These are phyloP conservation scores for Gobio gobio DNA, from an alignment of 2,113 vertebrate species.

Conservation along the genomic window DNA sequence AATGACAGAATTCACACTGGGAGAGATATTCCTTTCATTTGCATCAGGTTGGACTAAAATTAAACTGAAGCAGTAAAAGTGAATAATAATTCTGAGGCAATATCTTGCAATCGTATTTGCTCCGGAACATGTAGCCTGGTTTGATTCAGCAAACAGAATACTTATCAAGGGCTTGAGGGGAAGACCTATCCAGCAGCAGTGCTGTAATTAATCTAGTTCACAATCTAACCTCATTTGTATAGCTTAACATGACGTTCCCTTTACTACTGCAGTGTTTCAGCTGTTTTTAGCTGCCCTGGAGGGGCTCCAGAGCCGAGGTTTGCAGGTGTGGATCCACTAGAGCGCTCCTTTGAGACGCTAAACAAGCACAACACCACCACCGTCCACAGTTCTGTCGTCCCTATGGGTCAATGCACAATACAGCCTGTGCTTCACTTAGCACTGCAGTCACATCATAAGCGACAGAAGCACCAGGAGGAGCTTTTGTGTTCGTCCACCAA, in stretches of 20 bases:
- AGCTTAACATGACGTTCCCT: constrained; percentile 27
- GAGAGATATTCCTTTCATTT: neutral
- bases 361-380: constrained; percentile 30
- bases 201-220: constrained; percentile 46
- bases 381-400: constrained; percentile 8
- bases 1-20: neutral
- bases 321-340: constrained; percentile 40
- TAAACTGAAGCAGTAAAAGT: neutral
- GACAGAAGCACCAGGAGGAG: neutral
- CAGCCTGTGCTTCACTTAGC: constrained; percentile 35
- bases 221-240: constrained; percentile 47
- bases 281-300: constrained; percentile 41
- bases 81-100: constrained; percentile 31
- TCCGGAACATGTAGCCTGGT: neutral
- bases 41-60: neutral
- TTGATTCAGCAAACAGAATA: constrained; percentile 19
- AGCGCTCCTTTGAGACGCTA: constrained; percentile 41
- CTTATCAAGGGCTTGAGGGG: constrained; percentile 12
- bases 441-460: neutral
- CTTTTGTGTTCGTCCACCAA: neutral
- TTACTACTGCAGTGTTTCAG: constrained; percentile 28
- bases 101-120: constrained; percentile 42
- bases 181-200: constrained; percentile 29
- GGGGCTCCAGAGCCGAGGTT: constrained; percentile 9
- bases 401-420: constrained; percentile 35